Evolutionary conservation across 2,888 invertebrate species (phyloP), one percentile per base, ranked within the genome.

Genomic region (Cantharis nigra): DNA sequence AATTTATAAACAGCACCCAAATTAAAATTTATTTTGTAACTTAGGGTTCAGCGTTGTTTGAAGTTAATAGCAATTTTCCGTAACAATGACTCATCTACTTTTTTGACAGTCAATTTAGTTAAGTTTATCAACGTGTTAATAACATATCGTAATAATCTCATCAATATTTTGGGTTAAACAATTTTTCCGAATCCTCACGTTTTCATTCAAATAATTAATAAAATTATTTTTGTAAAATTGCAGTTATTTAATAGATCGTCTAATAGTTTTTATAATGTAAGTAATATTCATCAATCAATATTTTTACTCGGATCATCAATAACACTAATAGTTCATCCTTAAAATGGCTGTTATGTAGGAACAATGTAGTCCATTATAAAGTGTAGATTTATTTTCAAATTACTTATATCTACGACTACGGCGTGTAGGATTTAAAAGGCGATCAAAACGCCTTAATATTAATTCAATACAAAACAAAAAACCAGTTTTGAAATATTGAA

Each of bases 291-390:
- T 88, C 86, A 87, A 88, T 88, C 88, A 88, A 86, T 87, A 86
- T 82, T 80, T 79, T 83, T 84, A 49, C 84, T 83, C 84, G 83
- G 85, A 86, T 86, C 87, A 88, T 88, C 87, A 88, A 88, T 88
- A 88, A 87, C 84, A 85, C 86, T 88, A 87, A 87, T 88, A 87
- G 87, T 86, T 83, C 82, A 82, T 82, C 85, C 84, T 86, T 86
- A 86, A 87, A 87, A 87, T 87, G 87, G 85, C 85, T 86, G 85
- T 87, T 86, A 85, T 86, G 83, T 83, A 84, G 83, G 87, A 87
- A 87, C 87, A 87, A 87, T 87, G 85, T 84, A 84, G 81, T 83
- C 86, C 85, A 87, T 87, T 87, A 87, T 87, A 81, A 81, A 80
- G 83, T 83, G 81, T 83, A 81, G 84, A 83, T 83, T 84, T 83